Percentiles rank a stretch among this genome's conserved stretches.
Conservation (phyloP, 2,888 invertebrate species). For the Thera obeliscata region DNA sequence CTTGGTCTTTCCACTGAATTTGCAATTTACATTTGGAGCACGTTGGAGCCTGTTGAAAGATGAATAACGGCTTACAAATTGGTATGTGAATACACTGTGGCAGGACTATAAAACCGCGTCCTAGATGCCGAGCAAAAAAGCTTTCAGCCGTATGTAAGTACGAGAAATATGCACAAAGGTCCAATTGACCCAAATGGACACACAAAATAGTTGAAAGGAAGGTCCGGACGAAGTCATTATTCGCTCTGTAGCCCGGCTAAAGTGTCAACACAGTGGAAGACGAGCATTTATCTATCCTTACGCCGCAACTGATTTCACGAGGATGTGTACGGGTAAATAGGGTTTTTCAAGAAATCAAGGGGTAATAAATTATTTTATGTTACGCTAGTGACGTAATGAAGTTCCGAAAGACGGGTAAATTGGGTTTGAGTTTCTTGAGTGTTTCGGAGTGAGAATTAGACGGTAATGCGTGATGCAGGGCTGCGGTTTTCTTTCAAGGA, state of each 20-base stretch:
- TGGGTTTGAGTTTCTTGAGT: slow-evolving; percentile 42
- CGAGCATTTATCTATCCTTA: slow-evolving; percentile 80
- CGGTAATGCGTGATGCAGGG: slow-evolving; percentile 34
- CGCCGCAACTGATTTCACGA: slow-evolving; percentile 75
- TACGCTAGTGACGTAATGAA: slow-evolving; percentile 51
- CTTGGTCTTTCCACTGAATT: not conserved
- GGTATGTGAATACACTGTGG: slow-evolving; percentile 13
- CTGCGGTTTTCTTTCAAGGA: slow-evolving; percentile 21
- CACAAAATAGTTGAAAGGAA: slow-evolving; percentile 78
- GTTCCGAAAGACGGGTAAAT: slow-evolving; percentile 47
- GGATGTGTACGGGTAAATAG: slow-evolving; percentile 67
- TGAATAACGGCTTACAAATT: not conserved
- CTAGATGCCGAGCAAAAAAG: slow-evolving; percentile 65
- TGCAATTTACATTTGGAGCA: not conserved
- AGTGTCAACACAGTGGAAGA: slow-evolving; percentile 76
- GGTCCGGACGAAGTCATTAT: slow-evolving; percentile 75
- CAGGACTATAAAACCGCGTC: slow-evolving; percentile 40
- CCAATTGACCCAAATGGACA: slow-evolving; percentile 82
- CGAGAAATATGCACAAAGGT: slow-evolving; percentile 73
- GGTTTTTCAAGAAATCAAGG: slow-evolving; percentile 71
- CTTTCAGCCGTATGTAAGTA: slow-evolving; percentile 69
- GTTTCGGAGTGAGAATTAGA: slow-evolving; percentile 39
- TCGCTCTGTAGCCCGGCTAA: slow-evolving; percentile 73
- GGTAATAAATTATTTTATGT: slow-evolving; percentile 68
- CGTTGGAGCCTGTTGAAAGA: not conserved